Base-by-base conservation (phyloP, 2,888 invertebrate genomes). In the Apomyelois bistriatella region DNA sequence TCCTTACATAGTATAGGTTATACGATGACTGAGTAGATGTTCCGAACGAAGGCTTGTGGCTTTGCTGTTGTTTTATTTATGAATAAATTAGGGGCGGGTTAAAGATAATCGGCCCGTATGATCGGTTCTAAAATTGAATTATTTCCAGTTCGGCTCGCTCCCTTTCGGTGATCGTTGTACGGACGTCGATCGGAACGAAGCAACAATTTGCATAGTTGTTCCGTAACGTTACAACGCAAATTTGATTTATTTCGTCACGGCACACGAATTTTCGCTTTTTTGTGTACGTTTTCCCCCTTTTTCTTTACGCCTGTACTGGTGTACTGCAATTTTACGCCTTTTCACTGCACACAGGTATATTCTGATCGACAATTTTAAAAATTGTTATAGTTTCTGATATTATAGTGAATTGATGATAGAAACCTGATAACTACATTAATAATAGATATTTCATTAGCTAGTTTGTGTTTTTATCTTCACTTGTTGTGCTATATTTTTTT, bases 111-210 rank as follows among this genome's bases (percentile, higher is more conserved):
- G 62, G 69, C 59, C 69, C 68, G 71, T 74, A 70, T 76, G 76
- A 78, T 79, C 72, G 70, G 59, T 56, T 67, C 72, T 69, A 72
- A 79, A 85, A 82, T 82, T 79, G 74, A 82, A 82, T 83, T 79
- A 82, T 76, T 76, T 69, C 68, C 74, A 65, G 59, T 60, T 65
- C 64, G 61, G 56, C 63, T 70, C 66, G 50, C 62, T 57, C 59
- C 64, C 61, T 65, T 64, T 58, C 42, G 58, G 56, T 66, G 62
- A 64, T 59, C 58, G 61, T 49, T 30, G 57, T 50, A 58, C 54
- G 54, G 38, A 35, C 47, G 56, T 55, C 54, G 53, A 61, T 60
- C 55, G 55, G 52, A 53, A 48, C 54, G 57, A 57, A 58, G 58
- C 61, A 66, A 58, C 61, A 69, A 79, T 79, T 77, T 75, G 72